Percentiles rank a stretch among this genome's conserved stretches.
Evolutionary conservation across 2,888 invertebrate species (phyloP).

Genomic region (Andricus quercusramuli): DNA sequence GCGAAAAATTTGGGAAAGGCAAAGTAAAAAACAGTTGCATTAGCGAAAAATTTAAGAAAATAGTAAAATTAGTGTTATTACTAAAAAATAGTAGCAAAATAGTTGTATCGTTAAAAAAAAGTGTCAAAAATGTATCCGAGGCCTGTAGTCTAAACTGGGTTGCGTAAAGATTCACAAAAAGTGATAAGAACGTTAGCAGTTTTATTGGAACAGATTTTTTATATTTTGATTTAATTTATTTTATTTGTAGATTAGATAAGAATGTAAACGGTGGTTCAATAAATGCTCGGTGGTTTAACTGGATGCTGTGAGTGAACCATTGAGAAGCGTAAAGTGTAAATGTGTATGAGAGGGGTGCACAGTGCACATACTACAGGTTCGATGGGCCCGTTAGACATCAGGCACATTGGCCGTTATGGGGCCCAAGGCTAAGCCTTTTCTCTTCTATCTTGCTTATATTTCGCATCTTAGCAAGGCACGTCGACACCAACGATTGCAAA

Average conservation of each 20-base stretch:
- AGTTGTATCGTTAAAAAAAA: no score
- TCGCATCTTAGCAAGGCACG: not conserved
- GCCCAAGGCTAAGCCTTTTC: conserved; percentile 32
- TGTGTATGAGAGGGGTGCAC: conserved; percentile 17
- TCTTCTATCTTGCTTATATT: conserved; percentile 23
- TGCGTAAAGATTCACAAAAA: not conserved
- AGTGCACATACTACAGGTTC: conserved; percentile 17
- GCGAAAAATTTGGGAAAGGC: no score
- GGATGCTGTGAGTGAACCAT: conserved; percentile 15
- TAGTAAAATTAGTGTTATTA: no score
- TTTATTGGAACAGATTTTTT: not conserved
- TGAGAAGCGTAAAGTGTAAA: conserved; percentile 12
- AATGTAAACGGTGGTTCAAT: conserved; percentile 16
- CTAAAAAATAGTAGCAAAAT: no score
- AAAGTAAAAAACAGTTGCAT: no score
- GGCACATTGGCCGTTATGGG: conserved; percentile 36
- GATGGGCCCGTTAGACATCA: conserved; percentile 34
- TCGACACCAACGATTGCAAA: not conserved
- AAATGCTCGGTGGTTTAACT: conserved; percentile 6
- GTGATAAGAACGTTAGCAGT: not conserved
- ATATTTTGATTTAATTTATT: not conserved
- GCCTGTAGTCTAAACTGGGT: not conserved
- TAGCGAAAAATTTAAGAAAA: no score
- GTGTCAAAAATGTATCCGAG: no score
- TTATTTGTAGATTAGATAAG: conserved; percentile 9